Evolutionary conservation across 2,113 vertebrate species (phyloP).

Genomic region (Elephas maximus): DNA sequence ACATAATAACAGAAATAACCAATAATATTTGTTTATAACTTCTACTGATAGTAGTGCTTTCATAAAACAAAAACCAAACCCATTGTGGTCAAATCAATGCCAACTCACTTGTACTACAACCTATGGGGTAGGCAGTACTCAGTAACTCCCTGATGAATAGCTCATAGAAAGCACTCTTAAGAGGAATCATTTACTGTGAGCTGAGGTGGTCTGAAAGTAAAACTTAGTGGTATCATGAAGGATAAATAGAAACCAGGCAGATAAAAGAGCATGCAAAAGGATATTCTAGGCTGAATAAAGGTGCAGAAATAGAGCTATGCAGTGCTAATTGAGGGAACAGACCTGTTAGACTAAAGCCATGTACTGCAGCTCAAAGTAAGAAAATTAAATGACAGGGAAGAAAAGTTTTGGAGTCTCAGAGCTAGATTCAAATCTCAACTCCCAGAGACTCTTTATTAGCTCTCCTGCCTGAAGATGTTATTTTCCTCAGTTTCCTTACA

Average conservation of each 20-base stretch:
- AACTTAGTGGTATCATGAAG: neutral
- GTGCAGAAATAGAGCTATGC: neutral
- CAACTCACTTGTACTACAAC: neutral
- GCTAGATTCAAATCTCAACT: neutral
- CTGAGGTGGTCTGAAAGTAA: conserved; percentile 15
- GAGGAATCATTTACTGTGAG: neutral
- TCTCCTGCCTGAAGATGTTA: neutral
- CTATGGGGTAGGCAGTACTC: neutral
- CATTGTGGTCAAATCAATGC: neutral
- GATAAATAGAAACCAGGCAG: neutral
- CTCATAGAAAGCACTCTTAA: conserved; percentile 8
- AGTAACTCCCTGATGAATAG: neutral
- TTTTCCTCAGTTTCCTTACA: neutral
- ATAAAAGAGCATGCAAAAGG: neutral
- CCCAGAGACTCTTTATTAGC: neutral
- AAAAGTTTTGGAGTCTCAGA: neutral
- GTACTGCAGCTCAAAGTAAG: neutral
- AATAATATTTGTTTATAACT: neutral
- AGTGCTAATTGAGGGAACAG: neutral
- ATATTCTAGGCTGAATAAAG: neutral
- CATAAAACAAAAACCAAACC: neutral
- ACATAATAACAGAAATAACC: neutral
- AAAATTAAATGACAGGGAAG: conserved; percentile 37
- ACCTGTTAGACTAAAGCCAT: neutral
- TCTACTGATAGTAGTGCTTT: neutral